These are phyloP conservation scores for Alentia gelatinosa DNA, from an alignment of 2,888 invertebrate species.

Conservation along the genomic window DNA sequence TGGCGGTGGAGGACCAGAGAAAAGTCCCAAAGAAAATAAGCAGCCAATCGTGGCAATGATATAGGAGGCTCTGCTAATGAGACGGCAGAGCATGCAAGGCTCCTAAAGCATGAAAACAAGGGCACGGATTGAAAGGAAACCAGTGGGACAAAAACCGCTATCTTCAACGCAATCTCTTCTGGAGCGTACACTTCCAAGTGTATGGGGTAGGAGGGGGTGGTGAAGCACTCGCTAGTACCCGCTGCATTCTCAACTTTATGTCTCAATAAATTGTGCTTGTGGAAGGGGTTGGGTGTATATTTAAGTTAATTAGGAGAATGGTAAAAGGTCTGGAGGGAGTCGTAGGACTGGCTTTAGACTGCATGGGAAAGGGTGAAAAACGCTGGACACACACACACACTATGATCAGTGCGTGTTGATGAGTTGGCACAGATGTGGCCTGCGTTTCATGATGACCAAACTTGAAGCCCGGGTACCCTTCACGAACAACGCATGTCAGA, in stretches of 20 bases:
- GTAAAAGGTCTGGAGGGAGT: neutral
- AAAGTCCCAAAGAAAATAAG: conserved; percentile 14
- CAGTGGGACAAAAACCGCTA: neutral
- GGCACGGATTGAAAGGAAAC: conserved; percentile 10
- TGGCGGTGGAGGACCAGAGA: neutral
- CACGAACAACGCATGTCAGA: neutral
- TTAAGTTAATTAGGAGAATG: neutral
- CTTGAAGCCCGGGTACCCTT: neutral
- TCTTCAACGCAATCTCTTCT: neutral
- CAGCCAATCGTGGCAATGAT: neutral
- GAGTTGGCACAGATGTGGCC: conserved; percentile 23
- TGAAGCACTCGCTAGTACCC: neutral
- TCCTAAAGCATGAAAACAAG: conserved; percentile 16
- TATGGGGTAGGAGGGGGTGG: neutral
- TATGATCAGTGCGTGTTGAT: conserved; percentile 36
- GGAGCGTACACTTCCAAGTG: neutral
- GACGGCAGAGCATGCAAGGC: neutral
- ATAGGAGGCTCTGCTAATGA: conserved; percentile 2
- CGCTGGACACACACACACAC: neutral
- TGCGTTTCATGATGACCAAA: neutral
- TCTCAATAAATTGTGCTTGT: neutral
- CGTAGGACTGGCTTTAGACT: neutral
- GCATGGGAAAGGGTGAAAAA: neutral
- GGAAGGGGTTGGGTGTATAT: neutral
- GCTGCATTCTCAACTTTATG: neutral